phyloP scores from a whole-genome alignment of 2,797 vertebrate species.

The Chelmon rostratus region DNA sequence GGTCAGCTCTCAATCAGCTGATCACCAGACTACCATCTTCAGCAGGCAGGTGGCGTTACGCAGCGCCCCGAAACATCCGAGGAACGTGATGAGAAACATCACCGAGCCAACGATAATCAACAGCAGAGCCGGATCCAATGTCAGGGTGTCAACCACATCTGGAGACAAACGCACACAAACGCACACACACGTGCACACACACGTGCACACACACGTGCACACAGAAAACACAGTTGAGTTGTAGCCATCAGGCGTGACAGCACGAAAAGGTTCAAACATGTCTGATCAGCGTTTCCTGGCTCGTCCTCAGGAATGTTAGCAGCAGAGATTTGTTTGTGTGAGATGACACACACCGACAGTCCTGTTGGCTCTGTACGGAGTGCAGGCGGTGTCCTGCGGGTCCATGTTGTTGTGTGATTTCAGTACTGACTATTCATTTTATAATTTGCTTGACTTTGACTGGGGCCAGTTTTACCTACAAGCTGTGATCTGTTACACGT shows the following conservation, averaged over 20 bases:
- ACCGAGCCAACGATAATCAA: constrained; percentile 82
- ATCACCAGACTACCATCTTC: constrained; percentile 67
- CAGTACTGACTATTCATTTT: too few relatives aligned
- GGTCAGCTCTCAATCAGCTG: too few relatives aligned
- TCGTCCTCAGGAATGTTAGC: constrained; percentile 50
- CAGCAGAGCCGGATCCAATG: constrained; percentile 85
- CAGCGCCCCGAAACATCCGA: constrained; percentile 87
- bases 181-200: constrained; percentile 21
- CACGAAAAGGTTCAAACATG: constrained; percentile 44
- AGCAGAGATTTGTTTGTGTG: not conserved
- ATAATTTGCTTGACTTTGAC: too few relatives aligned
- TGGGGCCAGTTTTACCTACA: not conserved
- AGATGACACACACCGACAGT: not conserved
- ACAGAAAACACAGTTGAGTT: not conserved
- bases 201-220: constrained; percentile 13
- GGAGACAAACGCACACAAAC: constrained; percentile 27
- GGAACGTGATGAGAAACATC: constrained; percentile 86
- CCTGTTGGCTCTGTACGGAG: too few relatives aligned
- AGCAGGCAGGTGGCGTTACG: constrained; percentile 83
- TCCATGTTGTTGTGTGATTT: too few relatives aligned
- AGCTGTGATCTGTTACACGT: not conserved
- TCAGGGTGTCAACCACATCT: constrained; percentile 88
- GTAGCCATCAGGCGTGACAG: not conserved
- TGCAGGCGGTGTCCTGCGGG: too few relatives aligned
- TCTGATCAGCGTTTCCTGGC: constrained; percentile 7